phyloP scores from a whole-genome alignment of 2,888 invertebrate species.

The Epinotia brunnichana region DNA sequence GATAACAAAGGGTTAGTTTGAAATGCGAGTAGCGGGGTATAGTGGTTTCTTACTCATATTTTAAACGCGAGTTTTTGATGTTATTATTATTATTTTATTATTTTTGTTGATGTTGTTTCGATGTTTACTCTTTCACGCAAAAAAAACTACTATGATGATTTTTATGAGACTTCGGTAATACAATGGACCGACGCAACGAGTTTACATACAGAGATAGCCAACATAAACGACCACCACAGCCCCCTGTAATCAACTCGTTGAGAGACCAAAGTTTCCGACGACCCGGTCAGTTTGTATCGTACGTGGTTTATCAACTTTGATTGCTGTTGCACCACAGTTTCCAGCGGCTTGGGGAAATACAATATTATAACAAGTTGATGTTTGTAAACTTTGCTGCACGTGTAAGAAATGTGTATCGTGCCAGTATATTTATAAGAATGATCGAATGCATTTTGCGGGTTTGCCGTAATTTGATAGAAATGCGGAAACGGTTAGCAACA shows the following conservation, averaged over 20 bases:
- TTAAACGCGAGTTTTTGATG: no score
- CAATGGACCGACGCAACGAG: no score
- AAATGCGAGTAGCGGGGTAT: no score
- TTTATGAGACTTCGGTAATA: no score
- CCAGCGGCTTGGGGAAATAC: conserved; percentile 1
- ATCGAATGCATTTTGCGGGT: background rate
- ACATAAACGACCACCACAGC: background rate
- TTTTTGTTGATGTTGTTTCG: no score
- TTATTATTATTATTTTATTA: no score
- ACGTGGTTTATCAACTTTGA: conserved; percentile 27
- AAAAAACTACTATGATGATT: no score
- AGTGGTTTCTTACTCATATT: no score
- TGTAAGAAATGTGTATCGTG: conserved; percentile 2
- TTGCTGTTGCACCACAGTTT: conserved; percentile 20
- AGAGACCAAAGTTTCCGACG: conserved; percentile 33
- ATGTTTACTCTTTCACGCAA: no score
- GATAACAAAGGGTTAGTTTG: no score
- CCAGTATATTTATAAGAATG: background rate
- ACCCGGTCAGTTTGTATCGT: background rate
- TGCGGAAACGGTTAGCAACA: background rate
- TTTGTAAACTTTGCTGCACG: conserved; percentile 9
- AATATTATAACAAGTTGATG: background rate
- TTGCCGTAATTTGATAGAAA: no score
- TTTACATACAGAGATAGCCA: background rate
- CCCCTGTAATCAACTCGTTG: conserved; percentile 4